phyloP scores from a whole-genome alignment of 2,888 invertebrate genomes.

The Drosophila vallismaia region DNA sequence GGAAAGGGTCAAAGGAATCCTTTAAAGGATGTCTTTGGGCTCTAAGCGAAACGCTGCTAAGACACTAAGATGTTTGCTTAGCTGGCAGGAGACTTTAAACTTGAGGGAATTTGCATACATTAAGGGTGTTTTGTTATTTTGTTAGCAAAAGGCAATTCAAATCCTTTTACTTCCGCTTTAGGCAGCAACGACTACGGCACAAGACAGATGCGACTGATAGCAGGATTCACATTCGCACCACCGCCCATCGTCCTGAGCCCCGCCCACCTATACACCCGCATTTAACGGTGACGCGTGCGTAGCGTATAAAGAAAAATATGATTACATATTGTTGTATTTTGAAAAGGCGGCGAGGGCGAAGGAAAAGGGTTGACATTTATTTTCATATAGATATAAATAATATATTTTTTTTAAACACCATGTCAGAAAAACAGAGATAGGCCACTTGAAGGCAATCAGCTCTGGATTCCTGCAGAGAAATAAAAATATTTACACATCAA shows the following conservation, averaged over 20 bases:
- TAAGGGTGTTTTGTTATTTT: slow-evolving; percentile 50
- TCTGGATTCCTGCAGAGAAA: slow-evolving; percentile 19
- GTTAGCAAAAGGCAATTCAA: slow-evolving; percentile 61
- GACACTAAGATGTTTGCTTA: slow-evolving; percentile 56
- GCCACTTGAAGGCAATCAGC: slow-evolving; percentile 72
- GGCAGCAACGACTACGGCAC: slow-evolving; percentile 37
- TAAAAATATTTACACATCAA: neutral
- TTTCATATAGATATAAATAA: neutral
- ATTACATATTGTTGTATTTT: slow-evolving; percentile 69
- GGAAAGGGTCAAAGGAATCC: slow-evolving; percentile 14
- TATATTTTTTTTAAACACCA: slow-evolving; percentile 2
- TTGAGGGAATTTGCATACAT: slow-evolving; percentile 71
- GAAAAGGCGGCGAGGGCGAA: slow-evolving; percentile 16
- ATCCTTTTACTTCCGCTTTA: slow-evolving; percentile 75
- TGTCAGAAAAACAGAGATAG: slow-evolving; percentile 37
- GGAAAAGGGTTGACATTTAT: slow-evolving; percentile 72
- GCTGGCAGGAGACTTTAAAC: slow-evolving; percentile 60
- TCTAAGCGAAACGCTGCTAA: slow-evolving; percentile 21
- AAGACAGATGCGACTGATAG: slow-evolving; percentile 73
- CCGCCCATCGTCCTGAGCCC: slow-evolving; percentile 11
- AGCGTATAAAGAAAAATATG: slow-evolving; percentile 65
- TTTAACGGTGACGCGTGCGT: slow-evolving; percentile 50
- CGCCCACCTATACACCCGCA: slow-evolving; percentile 1
- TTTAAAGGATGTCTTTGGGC: slow-evolving; percentile 32
- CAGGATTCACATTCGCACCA: slow-evolving; percentile 61